phyloP scores from a whole-genome alignment of 2,888 invertebrate species.

The Polietes domitor region DNA sequence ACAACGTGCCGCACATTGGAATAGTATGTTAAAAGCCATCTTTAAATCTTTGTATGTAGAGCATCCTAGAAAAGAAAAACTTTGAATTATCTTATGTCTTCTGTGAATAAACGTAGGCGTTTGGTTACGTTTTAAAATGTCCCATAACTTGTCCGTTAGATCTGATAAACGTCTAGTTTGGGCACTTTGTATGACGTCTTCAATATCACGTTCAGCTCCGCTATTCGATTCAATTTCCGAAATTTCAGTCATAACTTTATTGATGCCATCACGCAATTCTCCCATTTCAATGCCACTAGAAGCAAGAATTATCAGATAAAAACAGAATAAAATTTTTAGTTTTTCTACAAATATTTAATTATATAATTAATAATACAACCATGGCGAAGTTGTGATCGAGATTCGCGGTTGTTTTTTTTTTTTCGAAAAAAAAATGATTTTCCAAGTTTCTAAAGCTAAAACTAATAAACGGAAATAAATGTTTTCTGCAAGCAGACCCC shows the following conservation, averaged over 20 bases:
- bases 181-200: slow-evolving; percentile 76
- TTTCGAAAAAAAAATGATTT: too few species aligned
- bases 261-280: slow-evolving; percentile 75
- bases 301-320: too few species aligned
- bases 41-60: slow-evolving; percentile 78
- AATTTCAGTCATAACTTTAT: slow-evolving; percentile 76
- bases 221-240: slow-evolving; percentile 71
- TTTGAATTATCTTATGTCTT: not conserved
- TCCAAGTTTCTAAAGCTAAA: too few species aligned
- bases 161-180: slow-evolving; percentile 74
- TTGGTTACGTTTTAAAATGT: slow-evolving; percentile 76
- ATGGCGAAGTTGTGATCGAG: too few species aligned
- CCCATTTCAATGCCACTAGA: slow-evolving; percentile 75
- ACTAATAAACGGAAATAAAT: too few species aligned
- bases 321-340: too few species aligned
- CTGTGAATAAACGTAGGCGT: not conserved
- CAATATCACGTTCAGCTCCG: slow-evolving; percentile 74
- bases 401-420: too few species aligned
- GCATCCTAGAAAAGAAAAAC: slow-evolving; percentile 72
- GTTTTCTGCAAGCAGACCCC: too few species aligned
- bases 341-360: too few species aligned
- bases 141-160: slow-evolving; percentile 80
- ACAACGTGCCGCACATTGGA: slow-evolving; percentile 78
- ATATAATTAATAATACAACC: too few species aligned
- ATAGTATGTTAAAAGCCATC: slow-evolving; percentile 76